These are phyloP conservation scores for Hypomesus transpacificus DNA, from an alignment of 2,113 vertebrate genomes.

Conservation along the genomic window DNA sequence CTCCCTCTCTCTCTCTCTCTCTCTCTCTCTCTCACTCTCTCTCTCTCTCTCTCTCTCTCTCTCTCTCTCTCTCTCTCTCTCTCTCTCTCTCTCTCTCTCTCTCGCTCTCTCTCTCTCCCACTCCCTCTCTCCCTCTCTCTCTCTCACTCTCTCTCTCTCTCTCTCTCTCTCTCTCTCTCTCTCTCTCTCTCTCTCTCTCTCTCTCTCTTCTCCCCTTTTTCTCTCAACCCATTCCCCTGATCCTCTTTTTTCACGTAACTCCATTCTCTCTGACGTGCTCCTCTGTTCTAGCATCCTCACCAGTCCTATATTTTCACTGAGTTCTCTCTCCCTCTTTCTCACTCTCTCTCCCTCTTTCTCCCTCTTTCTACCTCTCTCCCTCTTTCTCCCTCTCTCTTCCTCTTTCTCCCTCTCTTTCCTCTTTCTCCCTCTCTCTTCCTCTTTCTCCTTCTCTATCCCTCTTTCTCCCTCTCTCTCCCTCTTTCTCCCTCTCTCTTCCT, in stretches of 20 bases:
- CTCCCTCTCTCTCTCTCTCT: neutral
- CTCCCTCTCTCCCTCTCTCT: neutral
- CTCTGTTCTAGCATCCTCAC: too few species aligned
- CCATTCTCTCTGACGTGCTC: too few species aligned
- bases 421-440: neutral
- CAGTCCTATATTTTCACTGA: too few species aligned
- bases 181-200: neutral
- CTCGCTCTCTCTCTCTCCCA: neutral
- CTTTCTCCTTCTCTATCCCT: neutral
- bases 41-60: too few species aligned
- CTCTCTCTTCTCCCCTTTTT: neutral
- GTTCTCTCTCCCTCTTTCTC: too few species aligned
- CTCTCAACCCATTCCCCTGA: too few species aligned
- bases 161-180: neutral
- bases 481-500: neutral
- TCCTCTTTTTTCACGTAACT: too few species aligned
- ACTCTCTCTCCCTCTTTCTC: neutral
- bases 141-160: neutral
- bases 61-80: neutral
- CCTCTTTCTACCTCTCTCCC: neutral
- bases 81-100: neutral
- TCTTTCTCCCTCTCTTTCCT: neutral
- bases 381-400: conserved; percentile 16
- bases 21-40: neutral
- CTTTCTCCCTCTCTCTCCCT: conserved; percentile 22